These are phyloP conservation scores for Harpegnathos saltator DNA, from an alignment of 1,140 invertebrate species.

Conservation along the genomic window DNA sequence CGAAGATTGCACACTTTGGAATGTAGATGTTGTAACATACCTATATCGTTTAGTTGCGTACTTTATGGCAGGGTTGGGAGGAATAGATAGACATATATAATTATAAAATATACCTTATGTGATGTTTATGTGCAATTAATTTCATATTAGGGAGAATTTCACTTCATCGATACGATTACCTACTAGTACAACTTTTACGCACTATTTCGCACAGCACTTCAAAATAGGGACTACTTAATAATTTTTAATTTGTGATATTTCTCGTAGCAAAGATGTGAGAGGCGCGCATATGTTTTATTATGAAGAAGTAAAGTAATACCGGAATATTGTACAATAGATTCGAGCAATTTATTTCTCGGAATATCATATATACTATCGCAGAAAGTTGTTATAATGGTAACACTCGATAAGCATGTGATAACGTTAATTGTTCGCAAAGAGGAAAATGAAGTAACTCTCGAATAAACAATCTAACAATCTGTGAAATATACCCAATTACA, in stretches of 20 bases:
- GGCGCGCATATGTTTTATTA: too few relatives aligned
- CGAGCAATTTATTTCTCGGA: conserved; percentile 27
- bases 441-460: conserved; percentile 20
- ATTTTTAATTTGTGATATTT: too few relatives aligned
- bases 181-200: conserved; percentile 7
- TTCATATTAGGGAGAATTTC: neutral
- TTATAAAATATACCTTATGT: neutral
- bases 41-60: neutral
- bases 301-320: too few relatives aligned
- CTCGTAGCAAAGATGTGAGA: too few relatives aligned
- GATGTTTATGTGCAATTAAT: neutral
- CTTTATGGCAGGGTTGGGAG: too few relatives aligned
- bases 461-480: conserved; percentile 38
- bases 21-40: neutral
- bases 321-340: conserved; percentile 2
- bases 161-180: conserved; percentile 1
- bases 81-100: too few relatives aligned
- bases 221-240: neutral
- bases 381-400: neutral
- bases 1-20: conserved; percentile 49
- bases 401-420: conserved; percentile 1
- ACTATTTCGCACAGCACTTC: neutral
- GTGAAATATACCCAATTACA: conserved; percentile 9
- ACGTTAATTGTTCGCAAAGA: conserved; percentile 1
- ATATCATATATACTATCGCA: neutral